Conservation (phyloP, 2,888 invertebrate genomes). For the Lepidochrysops patricia region DNA sequence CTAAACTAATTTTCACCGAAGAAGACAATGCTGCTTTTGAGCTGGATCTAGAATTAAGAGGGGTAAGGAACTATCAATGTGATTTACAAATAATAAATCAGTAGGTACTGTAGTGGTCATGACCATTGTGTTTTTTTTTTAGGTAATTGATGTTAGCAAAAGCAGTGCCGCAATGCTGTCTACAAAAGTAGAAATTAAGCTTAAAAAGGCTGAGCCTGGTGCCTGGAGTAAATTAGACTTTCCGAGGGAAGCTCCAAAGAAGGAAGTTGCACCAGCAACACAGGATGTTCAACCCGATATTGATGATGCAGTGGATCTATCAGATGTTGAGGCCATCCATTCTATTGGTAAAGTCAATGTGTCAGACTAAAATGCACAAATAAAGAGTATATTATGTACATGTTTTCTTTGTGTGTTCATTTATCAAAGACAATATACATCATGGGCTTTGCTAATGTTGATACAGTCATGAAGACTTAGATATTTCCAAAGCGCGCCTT, state of each 20-base stretch:
- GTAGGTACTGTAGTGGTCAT: too few relatives aligned
- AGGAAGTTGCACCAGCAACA: constrained; percentile 32
- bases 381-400: background rate
- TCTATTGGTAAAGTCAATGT: constrained; percentile 62
- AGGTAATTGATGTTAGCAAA: constrained; percentile 84
- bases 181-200: constrained; percentile 93
- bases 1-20: constrained; percentile 85
- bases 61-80: too few relatives aligned
- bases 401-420: background rate
- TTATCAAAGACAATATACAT: too few relatives aligned
- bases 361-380: constrained; percentile 30
- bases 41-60: constrained; percentile 85
- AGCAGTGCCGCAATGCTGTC: constrained; percentile 86
- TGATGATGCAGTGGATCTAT: constrained; percentile 82
- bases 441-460: too few relatives aligned
- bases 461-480: too few relatives aligned
- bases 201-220: constrained; percentile 89
- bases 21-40: constrained; percentile 81
- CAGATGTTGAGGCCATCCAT: constrained; percentile 76
- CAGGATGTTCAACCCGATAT: constrained; percentile 27
- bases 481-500: too few relatives aligned
- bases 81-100: too few relatives aligned
- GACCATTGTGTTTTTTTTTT: constrained; percentile 29
- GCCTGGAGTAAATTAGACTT: constrained; percentile 87
- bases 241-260: constrained; percentile 52